Evolutionary conservation across 2,113 vertebrate species (phyloP).

Genomic region (Aegotheles bennettii): DNA sequence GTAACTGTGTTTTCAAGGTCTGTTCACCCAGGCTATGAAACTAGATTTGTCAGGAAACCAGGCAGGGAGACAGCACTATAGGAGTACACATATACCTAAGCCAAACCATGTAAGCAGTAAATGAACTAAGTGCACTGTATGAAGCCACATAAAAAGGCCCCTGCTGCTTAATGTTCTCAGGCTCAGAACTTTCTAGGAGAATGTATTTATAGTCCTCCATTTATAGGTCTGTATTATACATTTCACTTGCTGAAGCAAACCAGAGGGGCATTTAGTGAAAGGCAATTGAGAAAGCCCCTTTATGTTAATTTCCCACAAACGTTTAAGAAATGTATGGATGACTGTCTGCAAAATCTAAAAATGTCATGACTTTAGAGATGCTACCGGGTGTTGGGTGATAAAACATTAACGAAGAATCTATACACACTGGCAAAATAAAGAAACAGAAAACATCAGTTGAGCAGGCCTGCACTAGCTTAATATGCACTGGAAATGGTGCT

Average conservation of each 20-base stretch:
- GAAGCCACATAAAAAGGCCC: conserved; percentile 32
- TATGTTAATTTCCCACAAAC: background rate
- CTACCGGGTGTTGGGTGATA: background rate
- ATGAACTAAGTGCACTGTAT: background rate
- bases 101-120: conserved; percentile 5
- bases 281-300: background rate
- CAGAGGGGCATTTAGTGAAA: background rate
- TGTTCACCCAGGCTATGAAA: background rate
- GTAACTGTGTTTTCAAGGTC: background rate
- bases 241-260: background rate
- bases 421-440: background rate
- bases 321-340: background rate
- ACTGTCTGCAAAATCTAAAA: background rate
- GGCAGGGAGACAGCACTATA: background rate
- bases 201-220: conserved; percentile 27
- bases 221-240: background rate
- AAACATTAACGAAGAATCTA: background rate
- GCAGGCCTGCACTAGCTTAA: background rate
- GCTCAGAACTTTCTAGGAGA: conserved; percentile 20
- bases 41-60: conserved; percentile 18
- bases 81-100: background rate
- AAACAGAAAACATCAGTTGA: background rate
- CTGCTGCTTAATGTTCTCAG: conserved; percentile 27
- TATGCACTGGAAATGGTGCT: background rate
- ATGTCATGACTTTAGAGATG: background rate